Conservation (phyloP, 2,888 invertebrate genomes). For the Balanococcus diminutus region DNA sequence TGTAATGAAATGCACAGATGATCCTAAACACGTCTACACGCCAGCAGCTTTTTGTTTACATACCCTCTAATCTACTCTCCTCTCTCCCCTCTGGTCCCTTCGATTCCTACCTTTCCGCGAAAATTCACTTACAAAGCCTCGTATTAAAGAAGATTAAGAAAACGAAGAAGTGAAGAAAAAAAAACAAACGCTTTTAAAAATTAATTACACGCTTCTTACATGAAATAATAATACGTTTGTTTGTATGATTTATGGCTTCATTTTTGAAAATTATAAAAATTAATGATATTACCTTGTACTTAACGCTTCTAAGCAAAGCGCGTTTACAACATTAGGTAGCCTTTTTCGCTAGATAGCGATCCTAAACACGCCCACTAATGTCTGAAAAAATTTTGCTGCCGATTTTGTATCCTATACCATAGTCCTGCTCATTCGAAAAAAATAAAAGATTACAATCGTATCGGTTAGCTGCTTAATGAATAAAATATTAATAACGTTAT, state of each 20-base stretch:
- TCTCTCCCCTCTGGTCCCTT: not conserved
- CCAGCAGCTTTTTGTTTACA: not conserved
- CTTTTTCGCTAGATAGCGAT: constrained; percentile 25
- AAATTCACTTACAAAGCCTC: not conserved
- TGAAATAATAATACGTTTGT: constrained; percentile 40
- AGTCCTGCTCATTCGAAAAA: not conserved
- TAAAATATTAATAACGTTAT: constrained; percentile 13
- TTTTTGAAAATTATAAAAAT: constrained; percentile 43
- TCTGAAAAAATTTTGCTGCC: constrained; percentile 34
- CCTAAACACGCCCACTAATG: not conserved
- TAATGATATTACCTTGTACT: constrained; percentile 41
- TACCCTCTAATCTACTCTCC: not conserved
- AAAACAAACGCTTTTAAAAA: constrained; percentile 12
- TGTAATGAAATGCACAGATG: not conserved
- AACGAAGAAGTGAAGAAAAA: not conserved
- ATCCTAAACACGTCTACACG: not conserved
- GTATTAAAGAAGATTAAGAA: not conserved
- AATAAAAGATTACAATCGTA: constrained; percentile 10
- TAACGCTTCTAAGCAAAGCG: constrained; percentile 36
- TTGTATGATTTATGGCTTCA: constrained; percentile 47
- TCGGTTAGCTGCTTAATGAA: constrained; percentile 23
- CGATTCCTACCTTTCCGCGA: not conserved
- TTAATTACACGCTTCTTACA: constrained; percentile 45
- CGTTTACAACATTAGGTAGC: not conserved
- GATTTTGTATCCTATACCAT: not conserved